Percentiles rank a stretch among this genome's conserved stretches.
These are phyloP conservation scores for Epinotia brunnichana DNA, from an alignment of 2,888 invertebrate genomes.

Conservation along the genomic window DNA sequence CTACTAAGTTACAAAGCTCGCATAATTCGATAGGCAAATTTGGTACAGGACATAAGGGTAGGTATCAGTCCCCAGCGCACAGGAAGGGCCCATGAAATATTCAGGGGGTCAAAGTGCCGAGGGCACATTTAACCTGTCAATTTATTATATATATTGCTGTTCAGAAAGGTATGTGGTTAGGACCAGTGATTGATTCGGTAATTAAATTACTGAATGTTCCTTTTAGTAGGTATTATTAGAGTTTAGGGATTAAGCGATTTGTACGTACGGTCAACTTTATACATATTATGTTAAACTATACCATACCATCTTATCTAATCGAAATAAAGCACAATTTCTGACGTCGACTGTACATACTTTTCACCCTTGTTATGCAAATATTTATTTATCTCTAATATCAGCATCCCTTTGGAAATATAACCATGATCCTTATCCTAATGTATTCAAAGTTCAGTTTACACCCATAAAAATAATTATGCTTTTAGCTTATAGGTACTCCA, in stretches of 20 bases:
- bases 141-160: constrained; percentile 53
- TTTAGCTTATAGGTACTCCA: constrained; percentile 10
- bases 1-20: constrained; percentile 30
- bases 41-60: constrained; percentile 35
- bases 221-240: neutral
- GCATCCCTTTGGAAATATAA: neutral
- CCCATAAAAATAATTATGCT: constrained; percentile 10
- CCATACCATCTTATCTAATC: no score
- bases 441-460: neutral
- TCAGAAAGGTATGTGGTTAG: constrained; percentile 20
- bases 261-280: no score
- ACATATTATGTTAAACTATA: no score
- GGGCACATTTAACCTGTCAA: constrained; percentile 49
- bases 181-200: constrained; percentile 23
- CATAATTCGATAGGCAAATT: constrained; percentile 43
- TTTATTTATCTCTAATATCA: no score
- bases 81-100: constrained; percentile 58
- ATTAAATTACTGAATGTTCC: constrained; percentile 5
- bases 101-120: constrained; percentile 57
- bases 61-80: constrained; percentile 38
- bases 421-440: neutral
- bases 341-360: neutral
- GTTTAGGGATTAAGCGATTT: neutral
- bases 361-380: neutral
- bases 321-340: no score